Evolutionary conservation across 2,113 vertebrate genomes (phyloP).

Genomic region (Orientallactaga bullata): DNA sequence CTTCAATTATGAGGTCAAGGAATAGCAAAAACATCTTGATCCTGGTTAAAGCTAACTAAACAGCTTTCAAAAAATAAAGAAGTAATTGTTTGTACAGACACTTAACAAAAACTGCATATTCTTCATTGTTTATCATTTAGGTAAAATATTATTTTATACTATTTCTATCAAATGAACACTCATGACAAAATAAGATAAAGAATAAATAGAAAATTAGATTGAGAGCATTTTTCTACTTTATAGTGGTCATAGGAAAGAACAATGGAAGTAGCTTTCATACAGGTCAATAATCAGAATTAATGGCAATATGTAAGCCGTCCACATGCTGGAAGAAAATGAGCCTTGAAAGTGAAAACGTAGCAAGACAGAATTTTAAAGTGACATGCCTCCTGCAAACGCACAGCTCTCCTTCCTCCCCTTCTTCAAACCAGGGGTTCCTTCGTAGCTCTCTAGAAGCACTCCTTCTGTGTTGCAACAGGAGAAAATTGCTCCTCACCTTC

Average conservation of each 20-base stretch:
- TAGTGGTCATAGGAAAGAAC: constrained; percentile 2
- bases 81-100: background rate
- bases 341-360: constrained; percentile 40
- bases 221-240: background rate
- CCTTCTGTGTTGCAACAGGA: background rate
- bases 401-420: background rate
- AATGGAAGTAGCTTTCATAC: background rate
- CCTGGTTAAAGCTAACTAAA: background rate
- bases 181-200: background rate
- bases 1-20: background rate
- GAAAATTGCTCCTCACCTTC: constrained; percentile 15
- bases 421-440: constrained; percentile 10
- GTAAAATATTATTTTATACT: constrained; percentile 34
- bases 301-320: constrained; percentile 27
- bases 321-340: constrained; percentile 40
- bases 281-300: constrained; percentile 6
- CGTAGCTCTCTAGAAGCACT: background rate
- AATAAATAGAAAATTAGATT: background rate
- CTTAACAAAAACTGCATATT: background rate
- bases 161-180: background rate
- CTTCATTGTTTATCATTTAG: background rate
- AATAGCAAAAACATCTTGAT: background rate
- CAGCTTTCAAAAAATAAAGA: background rate
- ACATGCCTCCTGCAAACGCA: background rate
- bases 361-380: constrained; percentile 48